Conservation (phyloP, 2,888 invertebrate genomes). For the Drosophila recens region DNA sequence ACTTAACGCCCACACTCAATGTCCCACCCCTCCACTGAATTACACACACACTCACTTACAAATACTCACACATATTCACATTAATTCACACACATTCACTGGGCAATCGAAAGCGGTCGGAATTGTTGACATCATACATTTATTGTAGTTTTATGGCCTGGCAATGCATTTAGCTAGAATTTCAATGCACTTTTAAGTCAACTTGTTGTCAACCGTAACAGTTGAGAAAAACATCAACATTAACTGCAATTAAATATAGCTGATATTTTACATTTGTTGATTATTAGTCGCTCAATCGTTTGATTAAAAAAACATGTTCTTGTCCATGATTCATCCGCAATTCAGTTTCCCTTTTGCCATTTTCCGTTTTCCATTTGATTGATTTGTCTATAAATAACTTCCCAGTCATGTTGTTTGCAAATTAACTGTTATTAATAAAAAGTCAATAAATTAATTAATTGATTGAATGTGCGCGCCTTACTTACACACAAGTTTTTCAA, state of each 20-base stretch:
- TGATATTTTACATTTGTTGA: slow-evolving; percentile 21
- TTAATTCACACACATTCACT: neutral
- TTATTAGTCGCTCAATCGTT: slow-evolving; percentile 33
- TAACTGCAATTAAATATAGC: slow-evolving; percentile 2
- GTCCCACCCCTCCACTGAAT: slow-evolving; percentile 4
- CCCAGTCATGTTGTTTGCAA: slow-evolving; percentile 9
- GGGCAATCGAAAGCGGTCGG: slow-evolving; percentile 27
- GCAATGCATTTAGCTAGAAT: slow-evolving; percentile 62
- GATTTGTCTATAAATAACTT: neutral
- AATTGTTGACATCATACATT: slow-evolving; percentile 72
- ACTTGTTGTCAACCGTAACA: slow-evolving; percentile 59
- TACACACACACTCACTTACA: neutral
- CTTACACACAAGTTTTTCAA: slow-evolving; percentile 9
- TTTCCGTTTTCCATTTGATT: neutral
- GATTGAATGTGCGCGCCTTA: slow-evolving; percentile 15
- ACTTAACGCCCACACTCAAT: slow-evolving; percentile 69
- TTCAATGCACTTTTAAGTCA: slow-evolving; percentile 75
- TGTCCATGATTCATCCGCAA: slow-evolving; percentile 44
- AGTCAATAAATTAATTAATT: slow-evolving; percentile 54
- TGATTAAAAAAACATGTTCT: slow-evolving; percentile 34
- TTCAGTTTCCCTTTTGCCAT: neutral
- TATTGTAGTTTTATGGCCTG: slow-evolving; percentile 56
- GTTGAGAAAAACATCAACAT: slow-evolving; percentile 38
- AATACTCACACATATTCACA: slow-evolving; percentile 2
- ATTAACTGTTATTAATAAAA: slow-evolving; percentile 59